Evolutionary conservation across 2,113 vertebrate genomes (phyloP), one percentile per base, ranked within the genome.

Genomic region (Lasiurus borealis): DNA sequence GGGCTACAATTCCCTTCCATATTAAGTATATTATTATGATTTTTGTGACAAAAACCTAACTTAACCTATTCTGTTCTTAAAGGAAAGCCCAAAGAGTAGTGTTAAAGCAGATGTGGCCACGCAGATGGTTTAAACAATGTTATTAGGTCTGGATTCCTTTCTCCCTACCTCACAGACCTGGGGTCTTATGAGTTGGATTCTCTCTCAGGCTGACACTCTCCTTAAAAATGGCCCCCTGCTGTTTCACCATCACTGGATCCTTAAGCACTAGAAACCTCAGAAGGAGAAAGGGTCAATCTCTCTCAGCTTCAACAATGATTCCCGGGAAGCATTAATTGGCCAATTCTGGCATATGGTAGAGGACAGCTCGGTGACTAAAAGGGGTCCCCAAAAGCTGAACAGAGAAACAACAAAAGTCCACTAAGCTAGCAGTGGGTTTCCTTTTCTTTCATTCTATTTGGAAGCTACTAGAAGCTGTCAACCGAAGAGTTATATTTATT

Each of bases 121-220:
- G 23, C 1, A 34, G 48, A 84, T 59, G 44, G 29, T 71, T 75
- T 57, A 13, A 90, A 71, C 48, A 84, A 29, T 40, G 16, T 59
- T n/a, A 68, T 64, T 27, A 71, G 16, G 23, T 44, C 52, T 68
- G 31, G 4, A 15, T 72, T 54, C 90, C 29, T 72, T 50, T 85
- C 59, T 36, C 71, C 16, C 8, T 72, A 36, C 27, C 46, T 68
- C 31, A 69, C 36, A 36, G 16, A 48, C 8, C 4, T 52, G 69
- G 21, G 57, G 31, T 72, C 54, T 68, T 44, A 5, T n/a, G 44
- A 1, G 44, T 1, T 75, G 57, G 50, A 15, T n/a, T 78, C 75
- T 87, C 75, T 96, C 82, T 95, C 82, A 76, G 66, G n/a, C 8
- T 91, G 18, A 89, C 7, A 14, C 8, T 46, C 69, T 87, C 11